These are phyloP conservation scores for Parelbella ahira DNA, from an alignment of 2,888 invertebrate genomes.

Conservation along the genomic window DNA sequence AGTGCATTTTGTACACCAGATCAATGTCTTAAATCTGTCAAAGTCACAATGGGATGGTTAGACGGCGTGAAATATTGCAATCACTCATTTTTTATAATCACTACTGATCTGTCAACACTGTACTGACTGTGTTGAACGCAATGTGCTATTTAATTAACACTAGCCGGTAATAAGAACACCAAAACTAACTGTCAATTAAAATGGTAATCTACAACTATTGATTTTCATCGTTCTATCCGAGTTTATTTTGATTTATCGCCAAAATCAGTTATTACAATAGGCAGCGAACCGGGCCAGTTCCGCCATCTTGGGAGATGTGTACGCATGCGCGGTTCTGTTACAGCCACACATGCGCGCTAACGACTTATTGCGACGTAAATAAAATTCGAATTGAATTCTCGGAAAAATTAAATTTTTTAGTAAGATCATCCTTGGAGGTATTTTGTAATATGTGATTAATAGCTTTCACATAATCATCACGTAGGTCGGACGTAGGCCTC, in stretches of 20 bases:
- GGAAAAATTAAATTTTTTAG: too few species aligned
- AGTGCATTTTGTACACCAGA: neutral
- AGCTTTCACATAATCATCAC: too few species aligned
- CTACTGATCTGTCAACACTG: constrained; percentile 55
- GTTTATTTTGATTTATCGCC: constrained; percentile 35
- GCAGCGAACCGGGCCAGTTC: constrained; percentile 40
- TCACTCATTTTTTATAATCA: constrained; percentile 49
- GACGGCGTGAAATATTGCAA: constrained; percentile 38
- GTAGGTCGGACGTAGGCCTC: too few species aligned
- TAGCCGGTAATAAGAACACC: neutral
- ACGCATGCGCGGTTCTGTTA: constrained; percentile 48
- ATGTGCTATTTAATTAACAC: constrained; percentile 16
- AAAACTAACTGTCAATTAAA: constrained; percentile 2
- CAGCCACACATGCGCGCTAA: constrained; percentile 50
- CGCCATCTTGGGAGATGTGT: constrained; percentile 48
- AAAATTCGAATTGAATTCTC: too few species aligned
- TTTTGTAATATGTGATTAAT: too few species aligned
- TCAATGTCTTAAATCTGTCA: neutral
- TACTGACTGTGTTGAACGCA: constrained; percentile 13
- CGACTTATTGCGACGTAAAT: constrained; percentile 27
- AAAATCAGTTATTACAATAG: constrained; percentile 47
- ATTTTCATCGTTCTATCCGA: neutral
- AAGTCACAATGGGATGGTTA: constrained; percentile 4
- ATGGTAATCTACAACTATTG: neutral
- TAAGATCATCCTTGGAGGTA: too few species aligned